These are phyloP conservation scores for Pseudomugil tenellus DNA, from an alignment of 2,797 vertebrate genomes.

Conservation along the genomic window DNA sequence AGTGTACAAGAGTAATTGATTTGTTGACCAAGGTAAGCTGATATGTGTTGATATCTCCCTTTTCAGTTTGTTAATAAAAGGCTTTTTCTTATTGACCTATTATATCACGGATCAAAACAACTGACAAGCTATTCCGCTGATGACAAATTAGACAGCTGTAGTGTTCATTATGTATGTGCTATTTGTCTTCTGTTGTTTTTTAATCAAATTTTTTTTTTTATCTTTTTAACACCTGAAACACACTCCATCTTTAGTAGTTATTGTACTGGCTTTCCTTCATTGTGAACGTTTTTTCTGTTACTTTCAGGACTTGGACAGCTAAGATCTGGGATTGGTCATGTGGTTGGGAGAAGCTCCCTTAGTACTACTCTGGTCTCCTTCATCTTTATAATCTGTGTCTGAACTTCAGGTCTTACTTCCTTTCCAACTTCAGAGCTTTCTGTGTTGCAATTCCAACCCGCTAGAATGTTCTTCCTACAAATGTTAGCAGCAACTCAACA, in stretches of 20 bases:
- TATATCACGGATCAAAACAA: not conserved
- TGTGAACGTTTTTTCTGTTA: not conserved
- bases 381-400: too few relatives aligned
- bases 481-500: too few relatives aligned
- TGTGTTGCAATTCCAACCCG: too few relatives aligned
- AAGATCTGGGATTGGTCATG: not conserved
- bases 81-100: not conserved
- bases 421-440: too few relatives aligned
- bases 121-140: not conserved
- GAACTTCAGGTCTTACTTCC: too few relatives aligned
- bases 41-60: not conserved
- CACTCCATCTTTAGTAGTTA: not conserved
- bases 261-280: not conserved
- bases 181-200: not conserved
- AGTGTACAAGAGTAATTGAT: not conserved
- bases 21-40: not conserved
- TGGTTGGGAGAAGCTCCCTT: too few relatives aligned
- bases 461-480: too few relatives aligned
- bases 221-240: not conserved
- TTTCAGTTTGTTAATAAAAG: not conserved
- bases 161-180: not conserved
- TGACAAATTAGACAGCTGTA: not conserved
- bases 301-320: not conserved
- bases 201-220: not conserved
- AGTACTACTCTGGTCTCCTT: too few relatives aligned